Percentiles rank a stretch among this genome's conserved stretches.
Evolutionary conservation across 2,113 vertebrate genomes (phyloP).

Genomic region (Thinocorus orbignyianus): DNA sequence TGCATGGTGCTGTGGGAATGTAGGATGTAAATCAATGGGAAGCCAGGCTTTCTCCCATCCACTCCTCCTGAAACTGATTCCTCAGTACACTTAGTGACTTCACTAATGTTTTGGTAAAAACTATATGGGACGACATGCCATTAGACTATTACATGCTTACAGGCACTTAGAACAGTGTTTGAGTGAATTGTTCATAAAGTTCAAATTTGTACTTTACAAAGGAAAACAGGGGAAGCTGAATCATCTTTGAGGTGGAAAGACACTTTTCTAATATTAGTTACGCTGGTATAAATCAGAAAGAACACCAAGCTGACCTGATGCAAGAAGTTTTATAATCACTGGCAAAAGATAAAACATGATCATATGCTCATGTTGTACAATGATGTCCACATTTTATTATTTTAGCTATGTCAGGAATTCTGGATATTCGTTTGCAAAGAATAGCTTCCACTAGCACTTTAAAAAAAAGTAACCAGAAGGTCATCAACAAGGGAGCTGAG

Average conservation of each 20-base stretch:
- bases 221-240: neutral
- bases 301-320: neutral
- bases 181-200: neutral
- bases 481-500: slow-evolving; percentile 55
- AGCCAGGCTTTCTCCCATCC: neutral
- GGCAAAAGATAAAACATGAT: neutral
- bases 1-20: neutral
- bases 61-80: neutral
- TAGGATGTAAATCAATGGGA: neutral
- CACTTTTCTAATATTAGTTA: neutral
- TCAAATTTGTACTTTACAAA: neutral
- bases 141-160: neutral
- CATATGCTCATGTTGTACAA: neutral
- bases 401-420: slow-evolving; percentile 13
- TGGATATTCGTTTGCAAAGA: neutral
- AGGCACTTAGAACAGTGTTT: neutral
- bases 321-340: neutral
- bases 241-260: neutral
- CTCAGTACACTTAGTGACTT: neutral
- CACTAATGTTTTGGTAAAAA: neutral
- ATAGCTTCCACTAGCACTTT: slow-evolving; percentile 18
- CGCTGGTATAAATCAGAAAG: neutral
- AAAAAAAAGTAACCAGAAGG: slow-evolving; percentile 36
- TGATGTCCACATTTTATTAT: neutral
- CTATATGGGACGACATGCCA: neutral